Evolutionary conservation across 2,888 invertebrate genomes (phyloP), one percentile per base, ranked within the genome.

Genomic region (Parnassius mnemosyne): DNA sequence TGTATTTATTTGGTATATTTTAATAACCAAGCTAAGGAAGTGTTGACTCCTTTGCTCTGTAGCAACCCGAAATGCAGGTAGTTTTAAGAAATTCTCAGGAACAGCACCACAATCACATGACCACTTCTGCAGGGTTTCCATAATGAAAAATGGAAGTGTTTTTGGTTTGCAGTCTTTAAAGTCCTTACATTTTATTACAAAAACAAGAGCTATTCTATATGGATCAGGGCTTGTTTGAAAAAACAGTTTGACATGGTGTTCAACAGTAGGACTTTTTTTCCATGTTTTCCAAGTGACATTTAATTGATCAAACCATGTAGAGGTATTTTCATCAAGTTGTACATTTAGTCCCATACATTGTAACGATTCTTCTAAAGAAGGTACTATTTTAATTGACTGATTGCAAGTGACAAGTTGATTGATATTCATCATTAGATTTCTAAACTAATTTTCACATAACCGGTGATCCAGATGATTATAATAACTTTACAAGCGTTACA

Each of bases 1-100:
- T 65, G 92, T 85, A 25, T 77, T 72, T 71, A 96, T 86, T 74
- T 95, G 92, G 78, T 94, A 97, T 34, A 94, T 89, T 68, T 93
- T 91, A 12, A 94, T 92, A 70, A 95, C 91, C 52, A 95, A 81
- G 75, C 93, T 94, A 57, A 94, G 92, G 57, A 96, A 92, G 43
- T 92, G 82, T 65, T 93, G 87, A 74, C 94, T 93, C 67, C 94
- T 94, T 73, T 96, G 95, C 67, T 92, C 93, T 68, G 92, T 93
- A 12, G 95, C 93, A 71, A 96, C 92, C 77, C 93, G 93, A 84
- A 96, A 96, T 59, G 95, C 95, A 67, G 94, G 94, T 74, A 94
- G 81, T 84, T 96, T 96, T 43, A 95, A 85, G 76, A 82, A 83
- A 68, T 89, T 87, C 69, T 83, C 88, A 69, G 92, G 90, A 54